Percentiles rank a stretch among this genome's conserved stretches.
These are phyloP conservation scores for Pachyseris speciosa DNA, from an alignment of 64 coral and sea anemone species.

Conservation along the genomic window DNA sequence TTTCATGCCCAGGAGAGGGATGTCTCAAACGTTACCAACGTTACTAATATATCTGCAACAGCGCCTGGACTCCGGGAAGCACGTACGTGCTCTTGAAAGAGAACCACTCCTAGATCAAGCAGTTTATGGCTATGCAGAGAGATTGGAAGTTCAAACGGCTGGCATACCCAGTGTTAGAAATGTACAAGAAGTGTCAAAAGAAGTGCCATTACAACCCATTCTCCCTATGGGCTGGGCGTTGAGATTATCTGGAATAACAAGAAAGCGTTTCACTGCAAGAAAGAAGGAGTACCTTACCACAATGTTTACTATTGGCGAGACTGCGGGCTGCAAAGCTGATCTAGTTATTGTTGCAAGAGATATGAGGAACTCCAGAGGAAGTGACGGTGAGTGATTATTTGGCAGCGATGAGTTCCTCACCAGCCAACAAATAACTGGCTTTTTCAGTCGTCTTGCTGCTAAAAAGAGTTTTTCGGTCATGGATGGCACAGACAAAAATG, in stretches of 20 bases:
- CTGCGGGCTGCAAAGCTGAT: constrained; percentile 27
- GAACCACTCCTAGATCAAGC: constrained; percentile 42
- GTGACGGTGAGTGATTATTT: constrained; percentile 30
- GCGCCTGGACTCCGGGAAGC: constrained; percentile 36
- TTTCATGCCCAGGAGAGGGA: constrained; percentile 9
- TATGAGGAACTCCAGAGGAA: constrained; percentile 39
- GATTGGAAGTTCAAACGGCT: constrained; percentile 23
- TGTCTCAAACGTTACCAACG: background rate
- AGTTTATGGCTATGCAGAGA: constrained; percentile 30
- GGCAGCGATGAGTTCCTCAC: constrained; percentile 44
- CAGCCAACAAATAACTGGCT: constrained; percentile 43
- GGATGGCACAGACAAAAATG: background rate
- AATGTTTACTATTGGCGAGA: constrained; percentile 41
- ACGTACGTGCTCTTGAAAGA: constrained; percentile 11
- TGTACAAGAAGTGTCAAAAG: background rate
- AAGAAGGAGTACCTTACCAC: constrained; percentile 23
- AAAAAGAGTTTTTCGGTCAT: background rate
- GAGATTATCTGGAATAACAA: background rate
- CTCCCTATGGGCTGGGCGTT: constrained; percentile 44
- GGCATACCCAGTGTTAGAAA: background rate
- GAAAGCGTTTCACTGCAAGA: constrained; percentile 20
- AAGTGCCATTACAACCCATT: background rate
- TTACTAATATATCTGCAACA: constrained; percentile 20
- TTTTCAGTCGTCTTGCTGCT: constrained; percentile 38
- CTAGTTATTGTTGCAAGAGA: constrained; percentile 26